Base-by-base conservation (phyloP, 2,888 invertebrate genomes). In the Drosophila eohydei region DNA sequence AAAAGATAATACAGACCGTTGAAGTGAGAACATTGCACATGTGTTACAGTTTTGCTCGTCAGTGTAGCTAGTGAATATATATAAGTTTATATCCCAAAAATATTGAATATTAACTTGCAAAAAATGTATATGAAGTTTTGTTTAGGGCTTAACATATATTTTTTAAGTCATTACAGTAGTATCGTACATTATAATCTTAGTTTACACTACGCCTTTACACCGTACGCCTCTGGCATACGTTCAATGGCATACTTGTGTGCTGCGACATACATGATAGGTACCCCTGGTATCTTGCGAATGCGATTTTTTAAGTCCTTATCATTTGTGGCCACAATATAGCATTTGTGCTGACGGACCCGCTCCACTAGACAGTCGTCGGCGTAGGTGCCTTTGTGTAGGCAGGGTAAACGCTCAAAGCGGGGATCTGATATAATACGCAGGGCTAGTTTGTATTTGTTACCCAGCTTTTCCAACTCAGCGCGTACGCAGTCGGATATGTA, bases 311-410 rank as follows among this genome's bases (percentile, higher is more conserved):
- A 94, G 92, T 99, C 99, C 93, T 97, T 98, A 93, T 99, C 99
- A 94, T 99, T 99, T 14, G 99, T 99, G 2, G 98, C 99, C 38
- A 99, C 99, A 89, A 99, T 99, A 92, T 99, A 99, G 94, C 99
- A 99, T 92, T 99, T 99, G 93, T 99, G 99, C 94, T 99, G 98
- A 4, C 96, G 98, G 1, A 99, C 97, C 88, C 99, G 94, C 91
- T 99, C 97, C 1, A 99, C 97, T 63, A 99, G 94, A 92, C 99
- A 99, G 93, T 99, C 99, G 93, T 99, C 99, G 71, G 99, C 99
- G 94, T 99, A 99, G 0, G 98, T 99, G 28, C 99, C 99, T 93
- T 98, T 98, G 92, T 99, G 99, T 90, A 97, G 94, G 92, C 99
- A 99, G 38, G 96, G 95, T 46, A 99, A 94, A 76, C 98, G 95